These are phyloP conservation scores for Prolemur simus DNA, from an alignment of 2,113 vertebrate species.

Conservation along the genomic window DNA sequence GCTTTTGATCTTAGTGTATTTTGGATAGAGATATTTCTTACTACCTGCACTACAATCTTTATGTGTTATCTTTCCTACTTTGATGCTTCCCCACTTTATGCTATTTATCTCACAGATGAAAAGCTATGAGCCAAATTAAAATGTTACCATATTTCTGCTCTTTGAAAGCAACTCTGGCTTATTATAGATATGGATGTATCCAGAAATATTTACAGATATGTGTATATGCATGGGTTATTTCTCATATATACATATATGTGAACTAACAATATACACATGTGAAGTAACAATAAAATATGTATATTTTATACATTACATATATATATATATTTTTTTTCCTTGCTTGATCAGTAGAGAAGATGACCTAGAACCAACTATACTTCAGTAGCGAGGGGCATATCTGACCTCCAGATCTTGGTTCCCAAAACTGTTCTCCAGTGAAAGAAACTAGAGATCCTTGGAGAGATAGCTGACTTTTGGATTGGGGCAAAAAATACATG, in stretches of 20 bases:
- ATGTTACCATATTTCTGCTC: neutral
- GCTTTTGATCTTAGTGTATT: neutral
- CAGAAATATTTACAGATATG: neutral
- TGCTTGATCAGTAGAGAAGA: neutral
- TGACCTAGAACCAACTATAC: neutral
- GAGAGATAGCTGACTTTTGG: neutral
- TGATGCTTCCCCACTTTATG: neutral
- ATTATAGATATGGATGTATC: neutral
- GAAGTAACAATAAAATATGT: neutral
- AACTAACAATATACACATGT: neutral
- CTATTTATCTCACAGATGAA: neutral
- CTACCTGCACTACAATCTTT: neutral
- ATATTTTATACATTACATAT: neutral
- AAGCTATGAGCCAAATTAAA: neutral
- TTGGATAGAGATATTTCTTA: neutral
- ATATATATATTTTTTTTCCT: neutral
- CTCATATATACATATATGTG: no score
- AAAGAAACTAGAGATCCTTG: neutral
- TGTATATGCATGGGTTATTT: neutral
- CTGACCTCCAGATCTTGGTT: neutral
- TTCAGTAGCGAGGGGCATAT: neutral
- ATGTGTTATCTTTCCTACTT: neutral
- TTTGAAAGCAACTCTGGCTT: neutral
- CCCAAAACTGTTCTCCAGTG: neutral
- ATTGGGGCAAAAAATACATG: neutral